Evolutionary conservation across 2,888 invertebrate species (phyloP).

Genomic region (Allygus modestus): DNA sequence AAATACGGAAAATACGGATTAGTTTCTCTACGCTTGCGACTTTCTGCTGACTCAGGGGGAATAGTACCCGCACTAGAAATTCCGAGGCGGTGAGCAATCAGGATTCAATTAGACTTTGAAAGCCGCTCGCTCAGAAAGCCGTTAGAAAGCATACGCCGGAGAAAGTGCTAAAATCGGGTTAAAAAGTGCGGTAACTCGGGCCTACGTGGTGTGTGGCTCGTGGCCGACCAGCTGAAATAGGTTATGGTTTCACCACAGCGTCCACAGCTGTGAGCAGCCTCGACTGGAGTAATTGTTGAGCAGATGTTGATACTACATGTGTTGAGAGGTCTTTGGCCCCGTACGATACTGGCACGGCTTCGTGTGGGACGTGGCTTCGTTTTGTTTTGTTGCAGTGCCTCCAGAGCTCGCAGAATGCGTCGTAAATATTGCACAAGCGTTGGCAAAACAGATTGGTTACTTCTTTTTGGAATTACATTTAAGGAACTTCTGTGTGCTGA

Average conservation of each 20-base stretch:
- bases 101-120: slow-evolving; percentile 35
- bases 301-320: slow-evolving; percentile 31
- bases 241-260: not conserved
- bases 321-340: not conserved
- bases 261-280: not conserved
- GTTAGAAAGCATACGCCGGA: slow-evolving; percentile 22
- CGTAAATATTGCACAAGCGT: too few species aligned
- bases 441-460: too few species aligned
- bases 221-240: not conserved
- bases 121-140: slow-evolving; percentile 31
- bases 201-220: slow-evolving; percentile 1
- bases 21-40: too few species aligned
- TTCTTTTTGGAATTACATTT: too few species aligned
- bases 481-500: too few species aligned
- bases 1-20: too few species aligned
- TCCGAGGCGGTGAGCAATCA: slow-evolving; percentile 15
- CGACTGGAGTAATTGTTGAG: slow-evolving; percentile 30
- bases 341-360: not conserved
- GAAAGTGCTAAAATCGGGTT: slow-evolving; percentile 33
- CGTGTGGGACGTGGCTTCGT: slow-evolving; percentile 11
- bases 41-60: not conserved
- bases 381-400: not conserved
- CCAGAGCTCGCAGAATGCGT: not conserved
- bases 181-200: slow-evolving; percentile 15
- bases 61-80: not conserved